phyloP scores from a whole-genome alignment of 2,797 vertebrate species.

The Furcifer pardalis region DNA sequence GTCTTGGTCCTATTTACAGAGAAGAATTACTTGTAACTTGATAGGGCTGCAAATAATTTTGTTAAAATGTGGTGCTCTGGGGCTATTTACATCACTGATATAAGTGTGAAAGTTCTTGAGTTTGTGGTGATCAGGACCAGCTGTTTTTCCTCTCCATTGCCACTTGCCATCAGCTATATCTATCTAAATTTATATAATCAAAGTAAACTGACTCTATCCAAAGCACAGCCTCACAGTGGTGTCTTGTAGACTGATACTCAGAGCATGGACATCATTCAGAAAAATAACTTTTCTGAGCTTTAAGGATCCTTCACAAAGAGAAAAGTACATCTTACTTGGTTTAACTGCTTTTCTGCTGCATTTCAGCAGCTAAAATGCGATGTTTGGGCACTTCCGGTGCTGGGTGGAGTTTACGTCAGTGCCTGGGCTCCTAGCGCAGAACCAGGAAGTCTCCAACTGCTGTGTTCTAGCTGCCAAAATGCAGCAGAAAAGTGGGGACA shows the following conservation, averaged over 20 bases:
- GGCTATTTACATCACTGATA: slow-evolving; percentile 42
- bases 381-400: too few species aligned
- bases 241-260: not conserved
- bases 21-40: slow-evolving; percentile 55
- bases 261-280: too few species aligned
- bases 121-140: slow-evolving; percentile 47
- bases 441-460: too few species aligned
- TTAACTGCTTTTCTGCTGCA: too few species aligned
- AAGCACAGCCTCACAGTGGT: not conserved
- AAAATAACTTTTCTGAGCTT: too few species aligned
- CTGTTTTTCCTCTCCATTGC: slow-evolving; percentile 15
- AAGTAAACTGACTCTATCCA: not conserved
- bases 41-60: slow-evolving; percentile 64
- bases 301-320: not conserved
- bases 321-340: not conserved
- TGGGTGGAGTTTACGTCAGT: too few species aligned
- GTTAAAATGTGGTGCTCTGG: slow-evolving; percentile 54
- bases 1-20: slow-evolving; percentile 45
- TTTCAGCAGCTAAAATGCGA: too few species aligned
- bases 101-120: slow-evolving; percentile 50
- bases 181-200: slow-evolving; percentile 40
- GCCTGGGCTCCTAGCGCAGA: too few species aligned
- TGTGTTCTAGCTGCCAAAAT: too few species aligned
- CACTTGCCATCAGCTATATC: not conserved
- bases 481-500: too few species aligned